Base-by-base conservation (phyloP, 2,888 invertebrate species). In the Adelphocoris suturalis region DNA sequence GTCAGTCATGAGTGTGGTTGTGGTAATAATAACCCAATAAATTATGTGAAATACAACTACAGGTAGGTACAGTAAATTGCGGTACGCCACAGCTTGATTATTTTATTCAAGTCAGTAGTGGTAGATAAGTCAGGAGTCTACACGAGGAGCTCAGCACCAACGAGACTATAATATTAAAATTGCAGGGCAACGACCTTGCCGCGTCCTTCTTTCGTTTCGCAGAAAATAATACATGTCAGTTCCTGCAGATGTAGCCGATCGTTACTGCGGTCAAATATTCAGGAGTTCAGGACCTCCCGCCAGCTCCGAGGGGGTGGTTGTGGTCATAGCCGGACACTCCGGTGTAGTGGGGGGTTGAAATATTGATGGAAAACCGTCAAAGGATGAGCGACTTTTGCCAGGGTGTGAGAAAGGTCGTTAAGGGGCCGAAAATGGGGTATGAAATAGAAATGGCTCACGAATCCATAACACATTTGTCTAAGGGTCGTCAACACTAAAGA, bases 161-260 rank as follows among this genome's bases (percentile, higher is more conserved):
- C n/a, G n/a, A 16, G 9, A 19, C n/a, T n/a, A 0, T 68, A 13
- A 68, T 68, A 19, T 3, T 23, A 68, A 68, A 23, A 68, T 68
- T 68, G 27, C 68, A 68, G 68, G 27, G 68, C 68, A 19, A 68
- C 27, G 68, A 68, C 68, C 68, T 68, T 68, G 68, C 68, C 68
- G 13, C 19, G 68, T 68, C 68, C 68, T 68, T 68, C 27, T 23
- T 23, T 23, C 27, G 3, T 68, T 12, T 68, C 23, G n/a, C 0
- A 0, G 68, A 12, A 23, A 68, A 68, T 68, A 68, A 68, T 68
- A 23, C 68, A 68, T 68, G 23, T 13, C 3, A 19, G 23, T 68
- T 68, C 27, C 68, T 68, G 68, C 23, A 68, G 61, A 61, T 61
- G 61, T 9, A 19, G 68, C 68, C 68, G 23, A 68, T 68, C 68